These are phyloP conservation scores for Eupithecia inturbata DNA, from an alignment of 2,888 invertebrate genomes.

Conservation along the genomic window DNA sequence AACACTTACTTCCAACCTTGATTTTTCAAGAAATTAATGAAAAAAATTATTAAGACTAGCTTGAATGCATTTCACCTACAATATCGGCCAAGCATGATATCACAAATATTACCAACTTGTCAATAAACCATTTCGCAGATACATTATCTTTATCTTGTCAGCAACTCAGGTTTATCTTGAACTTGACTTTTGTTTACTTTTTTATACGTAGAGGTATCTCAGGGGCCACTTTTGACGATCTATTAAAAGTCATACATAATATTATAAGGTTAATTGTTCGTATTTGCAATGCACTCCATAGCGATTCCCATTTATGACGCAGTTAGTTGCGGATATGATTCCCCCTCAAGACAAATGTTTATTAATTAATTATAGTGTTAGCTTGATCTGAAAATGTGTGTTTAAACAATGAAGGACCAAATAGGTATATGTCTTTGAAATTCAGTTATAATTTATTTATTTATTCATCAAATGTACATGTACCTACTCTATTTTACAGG, in stretches of 20 bases:
- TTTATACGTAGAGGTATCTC: neutral
- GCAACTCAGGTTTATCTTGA: conserved; percentile 2
- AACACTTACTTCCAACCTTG: neutral
- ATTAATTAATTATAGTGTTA: too few species aligned
- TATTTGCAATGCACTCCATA: too few species aligned
- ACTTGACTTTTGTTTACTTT: conserved; percentile 4
- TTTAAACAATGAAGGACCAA: too few species aligned
- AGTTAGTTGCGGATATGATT: too few species aligned
- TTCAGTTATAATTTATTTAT: too few species aligned
- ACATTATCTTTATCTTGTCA: conserved; percentile 1
- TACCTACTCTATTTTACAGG: too few species aligned
- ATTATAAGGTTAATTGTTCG: neutral
- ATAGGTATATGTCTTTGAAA: too few species aligned
- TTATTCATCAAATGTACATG: too few species aligned
- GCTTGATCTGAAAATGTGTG: too few species aligned
- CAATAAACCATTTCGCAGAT: neutral
- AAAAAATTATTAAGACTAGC: neutral
- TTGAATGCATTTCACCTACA: neutral
- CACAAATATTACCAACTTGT: neutral
- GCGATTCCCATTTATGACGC: too few species aligned
- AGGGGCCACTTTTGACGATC: neutral
- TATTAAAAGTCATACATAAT: too few species aligned
- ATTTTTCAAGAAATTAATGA: neutral
- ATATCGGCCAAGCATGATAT: neutral
- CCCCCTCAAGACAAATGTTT: too few species aligned